Conservation (phyloP, 1,140 invertebrate genomes). For the Magallana ariakensis region DNA sequence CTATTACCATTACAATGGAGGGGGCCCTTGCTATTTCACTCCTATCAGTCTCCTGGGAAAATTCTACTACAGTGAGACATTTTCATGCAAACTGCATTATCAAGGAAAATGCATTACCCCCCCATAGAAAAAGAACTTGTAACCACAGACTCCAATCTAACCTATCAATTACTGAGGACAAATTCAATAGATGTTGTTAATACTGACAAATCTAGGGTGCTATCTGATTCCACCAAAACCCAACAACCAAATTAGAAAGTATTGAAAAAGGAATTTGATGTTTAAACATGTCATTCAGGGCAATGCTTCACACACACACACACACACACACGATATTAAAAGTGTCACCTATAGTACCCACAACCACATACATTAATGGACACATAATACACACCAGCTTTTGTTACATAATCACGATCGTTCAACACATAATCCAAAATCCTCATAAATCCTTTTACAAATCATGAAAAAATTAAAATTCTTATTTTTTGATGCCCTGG, state of each 20-base stretch:
- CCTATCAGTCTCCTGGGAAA: conserved; percentile 15
- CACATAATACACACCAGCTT: too few species aligned
- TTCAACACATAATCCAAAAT: too few species aligned
- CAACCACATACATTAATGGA: too few species aligned
- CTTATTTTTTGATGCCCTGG: too few species aligned
- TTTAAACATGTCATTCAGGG: too few species aligned
- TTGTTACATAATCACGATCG: too few species aligned
- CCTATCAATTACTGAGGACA: not conserved
- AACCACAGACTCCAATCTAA: not conserved
- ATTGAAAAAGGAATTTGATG: too few species aligned
- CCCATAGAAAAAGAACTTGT: not conserved
- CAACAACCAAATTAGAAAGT: not conserved
- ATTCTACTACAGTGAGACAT: not conserved
- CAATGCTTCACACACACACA: too few species aligned
- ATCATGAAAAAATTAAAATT: too few species aligned
- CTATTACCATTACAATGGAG: conserved; percentile 10
- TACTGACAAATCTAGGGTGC: conserved; percentile 15
- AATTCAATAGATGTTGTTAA: conserved; percentile 8
- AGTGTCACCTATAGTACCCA: too few species aligned
- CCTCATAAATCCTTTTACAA: too few species aligned
- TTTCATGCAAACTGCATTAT: conserved; percentile 20
- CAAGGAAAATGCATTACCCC: conserved; percentile 13
- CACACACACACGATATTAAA: too few species aligned
- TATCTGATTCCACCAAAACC: not conserved
- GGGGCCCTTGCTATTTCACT: not conserved